Evolutionary conservation across 2,113 vertebrate species (phyloP).

Genomic region (Argyrosomus japonicus): DNA sequence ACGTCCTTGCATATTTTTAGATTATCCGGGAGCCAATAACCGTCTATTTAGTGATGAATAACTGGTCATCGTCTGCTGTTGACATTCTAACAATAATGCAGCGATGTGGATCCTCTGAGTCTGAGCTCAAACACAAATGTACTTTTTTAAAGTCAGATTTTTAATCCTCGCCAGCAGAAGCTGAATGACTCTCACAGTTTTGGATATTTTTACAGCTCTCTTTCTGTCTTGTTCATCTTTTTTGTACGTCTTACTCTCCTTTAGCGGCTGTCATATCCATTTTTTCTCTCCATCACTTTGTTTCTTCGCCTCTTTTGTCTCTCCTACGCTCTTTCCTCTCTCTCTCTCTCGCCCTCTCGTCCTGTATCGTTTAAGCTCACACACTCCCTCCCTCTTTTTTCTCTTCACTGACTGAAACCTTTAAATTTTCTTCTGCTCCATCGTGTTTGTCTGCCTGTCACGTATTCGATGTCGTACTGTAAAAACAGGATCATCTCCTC

Average conservation of each 20-base stretch:
- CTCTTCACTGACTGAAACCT: conserved; percentile 46
- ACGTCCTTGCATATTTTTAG: too few species aligned
- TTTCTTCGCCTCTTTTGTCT: conserved; percentile 21
- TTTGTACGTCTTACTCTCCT: neutral
- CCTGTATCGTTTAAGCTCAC: conserved; percentile 22
- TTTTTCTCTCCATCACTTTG: conserved; percentile 15
- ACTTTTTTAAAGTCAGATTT: neutral
- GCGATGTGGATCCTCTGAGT: too few species aligned
- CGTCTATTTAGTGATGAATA: too few species aligned
- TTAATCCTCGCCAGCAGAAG: neutral
- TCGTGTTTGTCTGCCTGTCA: conserved; percentile 57
- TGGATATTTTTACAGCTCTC: conserved; percentile 5
- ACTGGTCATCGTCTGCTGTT: too few species aligned
- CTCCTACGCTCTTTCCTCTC: neutral
- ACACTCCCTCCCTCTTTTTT: neutral
- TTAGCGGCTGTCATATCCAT: conserved; percentile 15
- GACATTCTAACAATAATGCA: too few species aligned
- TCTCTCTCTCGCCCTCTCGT: neutral
- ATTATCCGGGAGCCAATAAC: too few species aligned
- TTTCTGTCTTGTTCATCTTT: conserved; percentile 47
- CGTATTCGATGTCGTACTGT: conserved; percentile 39
- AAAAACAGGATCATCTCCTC: conserved; percentile 63
- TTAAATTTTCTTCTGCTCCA: conserved; percentile 46
- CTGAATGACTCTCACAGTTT: neutral
- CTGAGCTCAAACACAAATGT: neutral